phyloP scores from a whole-genome alignment of 2,888 invertebrate species.

The Mesoligia furuncula region DNA sequence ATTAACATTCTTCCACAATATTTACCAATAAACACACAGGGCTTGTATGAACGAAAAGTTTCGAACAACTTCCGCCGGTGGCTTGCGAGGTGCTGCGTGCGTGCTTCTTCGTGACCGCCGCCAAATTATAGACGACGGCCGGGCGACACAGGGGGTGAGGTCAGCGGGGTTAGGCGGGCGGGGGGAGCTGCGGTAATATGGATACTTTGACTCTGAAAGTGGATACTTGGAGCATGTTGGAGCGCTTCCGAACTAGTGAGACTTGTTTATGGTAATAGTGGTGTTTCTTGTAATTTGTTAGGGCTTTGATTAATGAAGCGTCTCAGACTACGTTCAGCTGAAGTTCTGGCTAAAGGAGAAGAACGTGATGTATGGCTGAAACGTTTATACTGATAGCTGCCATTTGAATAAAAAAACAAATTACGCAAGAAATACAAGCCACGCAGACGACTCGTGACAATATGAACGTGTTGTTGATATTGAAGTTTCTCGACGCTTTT shows the following conservation, averaged over 20 bases:
- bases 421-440: slow-evolving; percentile 36
- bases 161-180: neutral
- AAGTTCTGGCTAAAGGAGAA: slow-evolving; percentile 7
- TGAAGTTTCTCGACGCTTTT: slow-evolving; percentile 39
- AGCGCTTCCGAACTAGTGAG: slow-evolving; percentile 54
- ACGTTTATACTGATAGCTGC: slow-evolving; percentile 3
- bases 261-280: slow-evolving; percentile 55
- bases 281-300: slow-evolving; percentile 59
- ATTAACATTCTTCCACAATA: slow-evolving; percentile 46
- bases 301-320: slow-evolving; percentile 41
- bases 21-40: slow-evolving; percentile 64
- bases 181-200: slow-evolving; percentile 50
- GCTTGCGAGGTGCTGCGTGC: slow-evolving; percentile 63
- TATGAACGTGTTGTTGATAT: slow-evolving; percentile 34
- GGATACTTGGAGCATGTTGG: slow-evolving; percentile 64
- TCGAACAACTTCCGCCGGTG: slow-evolving; percentile 59
- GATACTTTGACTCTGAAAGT: slow-evolving; percentile 69
- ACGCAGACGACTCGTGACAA: slow-evolving; percentile 14
- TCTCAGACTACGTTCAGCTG: slow-evolving; percentile 1
- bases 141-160: slow-evolving; percentile 33
- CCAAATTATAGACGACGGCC: slow-evolving; percentile 58
- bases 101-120: slow-evolving; percentile 61
- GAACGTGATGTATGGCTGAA: slow-evolving; percentile 20
- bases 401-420: slow-evolving; percentile 38
- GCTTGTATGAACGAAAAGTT: slow-evolving; percentile 69